Evolutionary conservation across 2,113 vertebrate species (phyloP).

Genomic region (Ptilonorhynchus violaceus): DNA sequence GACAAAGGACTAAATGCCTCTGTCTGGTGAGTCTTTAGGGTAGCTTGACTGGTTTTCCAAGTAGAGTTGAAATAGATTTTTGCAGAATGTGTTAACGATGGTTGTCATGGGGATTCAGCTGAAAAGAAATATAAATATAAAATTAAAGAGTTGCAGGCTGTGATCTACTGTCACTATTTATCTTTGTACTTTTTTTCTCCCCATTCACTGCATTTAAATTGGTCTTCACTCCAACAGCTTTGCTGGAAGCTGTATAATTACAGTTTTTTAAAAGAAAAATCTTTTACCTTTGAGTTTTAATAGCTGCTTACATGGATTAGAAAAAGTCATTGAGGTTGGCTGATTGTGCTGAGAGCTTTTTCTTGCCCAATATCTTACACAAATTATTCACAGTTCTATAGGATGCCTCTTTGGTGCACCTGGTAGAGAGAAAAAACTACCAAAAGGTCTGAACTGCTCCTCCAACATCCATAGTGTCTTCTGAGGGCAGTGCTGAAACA

Average conservation of each 20-base stretch:
- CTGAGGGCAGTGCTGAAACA: neutral
- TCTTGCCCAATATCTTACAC: neutral
- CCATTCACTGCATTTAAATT: neutral
- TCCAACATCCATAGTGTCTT: neutral
- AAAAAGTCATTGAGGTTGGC: neutral
- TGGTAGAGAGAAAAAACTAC: neutral
- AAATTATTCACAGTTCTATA: neutral
- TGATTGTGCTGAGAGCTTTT: neutral
- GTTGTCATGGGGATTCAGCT: slow-evolving; percentile 47
- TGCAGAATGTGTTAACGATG: neutral
- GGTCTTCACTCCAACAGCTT: neutral
- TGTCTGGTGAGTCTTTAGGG: neutral
- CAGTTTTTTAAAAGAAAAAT: neutral
- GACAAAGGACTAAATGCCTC: neutral
- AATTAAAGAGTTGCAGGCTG: slow-evolving; percentile 17
- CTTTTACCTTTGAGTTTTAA: neutral
- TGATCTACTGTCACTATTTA: slow-evolving; percentile 27
- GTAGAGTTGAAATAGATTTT: neutral
- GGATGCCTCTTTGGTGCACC: neutral
- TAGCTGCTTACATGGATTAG: neutral
- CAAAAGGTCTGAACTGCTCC: neutral
- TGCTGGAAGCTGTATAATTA: neutral
- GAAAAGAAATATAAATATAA: slow-evolving; percentile 37
- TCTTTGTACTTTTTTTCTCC: neutral
- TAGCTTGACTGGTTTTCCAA: neutral